A percentile compares a stretch with the other conserved stretches of the same genome.
These are phyloP conservation scores for Ips nitidus DNA, from an alignment of 1,140 invertebrate genomes.

Conservation along the genomic window DNA sequence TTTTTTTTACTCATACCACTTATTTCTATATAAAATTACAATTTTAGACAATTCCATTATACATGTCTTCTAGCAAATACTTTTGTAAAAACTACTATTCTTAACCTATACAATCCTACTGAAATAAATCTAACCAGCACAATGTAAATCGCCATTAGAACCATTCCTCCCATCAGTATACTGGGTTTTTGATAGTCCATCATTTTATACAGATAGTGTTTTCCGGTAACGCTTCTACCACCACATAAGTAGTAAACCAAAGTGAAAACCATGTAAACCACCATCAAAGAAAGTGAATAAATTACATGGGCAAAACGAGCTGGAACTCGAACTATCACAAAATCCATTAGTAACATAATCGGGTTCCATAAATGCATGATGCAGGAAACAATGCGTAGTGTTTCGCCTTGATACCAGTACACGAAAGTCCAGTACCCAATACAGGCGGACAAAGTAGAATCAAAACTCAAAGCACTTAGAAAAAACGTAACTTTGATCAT, in stretches of 20 bases:
- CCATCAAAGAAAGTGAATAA: neutral
- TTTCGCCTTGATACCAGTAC: neutral
- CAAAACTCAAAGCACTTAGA: neutral
- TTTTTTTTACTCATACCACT: neutral
- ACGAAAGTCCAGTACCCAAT: neutral
- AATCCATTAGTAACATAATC: neutral
- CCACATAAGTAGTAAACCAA: conserved; percentile 2
- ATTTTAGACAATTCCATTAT: neutral
- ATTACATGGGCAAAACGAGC: neutral
- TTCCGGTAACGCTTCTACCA: neutral
- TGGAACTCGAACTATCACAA: too few relatives aligned
- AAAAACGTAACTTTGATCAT: neutral
- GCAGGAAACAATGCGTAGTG: too few relatives aligned
- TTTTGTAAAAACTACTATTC: neutral
- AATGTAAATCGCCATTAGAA: neutral
- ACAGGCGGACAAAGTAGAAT: neutral
- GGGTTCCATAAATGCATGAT: neutral
- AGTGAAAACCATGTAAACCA: neutral
- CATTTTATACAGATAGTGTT: conserved; percentile 2
- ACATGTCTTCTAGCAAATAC: neutral
- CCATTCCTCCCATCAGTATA: neutral
- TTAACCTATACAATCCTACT: neutral
- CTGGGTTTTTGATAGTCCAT: neutral
- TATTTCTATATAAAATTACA: neutral
- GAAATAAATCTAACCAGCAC: neutral